Conservation (phyloP, 2,797 vertebrate species). For the Tolypeutes matacus region DNA sequence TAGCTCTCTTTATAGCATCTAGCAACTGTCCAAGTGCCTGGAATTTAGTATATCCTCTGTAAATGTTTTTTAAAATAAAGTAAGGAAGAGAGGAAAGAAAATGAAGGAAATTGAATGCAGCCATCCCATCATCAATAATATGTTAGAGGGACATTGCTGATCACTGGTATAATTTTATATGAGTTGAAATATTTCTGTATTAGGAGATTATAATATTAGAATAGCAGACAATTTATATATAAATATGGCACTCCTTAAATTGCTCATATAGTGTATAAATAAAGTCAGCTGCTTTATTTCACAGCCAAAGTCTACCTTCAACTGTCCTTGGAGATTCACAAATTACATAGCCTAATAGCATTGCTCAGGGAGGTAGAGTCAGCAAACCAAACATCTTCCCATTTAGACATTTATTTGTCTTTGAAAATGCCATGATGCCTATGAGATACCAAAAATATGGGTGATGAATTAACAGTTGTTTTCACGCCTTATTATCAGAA, state of each 20-base stretch:
- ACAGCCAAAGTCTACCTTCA: background rate
- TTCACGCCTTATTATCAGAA: background rate
- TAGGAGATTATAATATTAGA: background rate
- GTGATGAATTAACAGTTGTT: background rate
- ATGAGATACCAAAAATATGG: background rate
- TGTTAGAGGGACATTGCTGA: background rate
- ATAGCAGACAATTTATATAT: background rate
- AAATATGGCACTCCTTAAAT: background rate
- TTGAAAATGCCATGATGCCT: slow-evolving; percentile 36
- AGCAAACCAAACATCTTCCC: background rate
- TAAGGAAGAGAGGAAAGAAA: slow-evolving; percentile 20
- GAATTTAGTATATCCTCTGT: background rate
- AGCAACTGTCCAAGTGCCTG: background rate
- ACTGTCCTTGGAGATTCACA: background rate
- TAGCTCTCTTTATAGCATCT: background rate
- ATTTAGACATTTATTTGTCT: slow-evolving; percentile 8
- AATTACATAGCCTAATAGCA: background rate
- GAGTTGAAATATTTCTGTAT: slow-evolving; percentile 43
- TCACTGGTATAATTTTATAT: background rate
- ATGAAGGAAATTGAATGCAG: background rate
- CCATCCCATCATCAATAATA: background rate
- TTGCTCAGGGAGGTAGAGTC: background rate
- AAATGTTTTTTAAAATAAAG: background rate
- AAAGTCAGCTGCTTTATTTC: slow-evolving; percentile 30
- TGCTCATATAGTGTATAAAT: background rate